Evolutionary conservation across 2,797 vertebrate species (phyloP).

Genomic region (Spondyliosoma cantharus): DNA sequence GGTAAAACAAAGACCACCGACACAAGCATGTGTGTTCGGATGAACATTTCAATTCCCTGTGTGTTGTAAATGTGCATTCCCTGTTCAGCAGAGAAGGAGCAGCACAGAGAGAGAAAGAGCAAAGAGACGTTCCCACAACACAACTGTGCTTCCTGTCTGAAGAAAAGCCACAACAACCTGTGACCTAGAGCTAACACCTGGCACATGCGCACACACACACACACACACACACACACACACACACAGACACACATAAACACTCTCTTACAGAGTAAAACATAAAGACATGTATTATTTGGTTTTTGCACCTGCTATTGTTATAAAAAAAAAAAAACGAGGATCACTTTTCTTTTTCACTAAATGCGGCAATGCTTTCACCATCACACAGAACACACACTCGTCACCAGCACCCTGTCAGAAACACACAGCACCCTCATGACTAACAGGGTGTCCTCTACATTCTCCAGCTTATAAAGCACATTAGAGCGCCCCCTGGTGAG

Average conservation of each 20-base stretch:
- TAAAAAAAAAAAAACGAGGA: background rate
- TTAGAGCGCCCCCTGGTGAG: conserved; percentile 65
- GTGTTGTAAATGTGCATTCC: conserved; percentile 26
- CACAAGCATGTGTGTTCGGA: conserved; percentile 10
- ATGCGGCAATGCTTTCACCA: background rate
- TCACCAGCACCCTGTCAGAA: background rate
- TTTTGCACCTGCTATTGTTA: conserved; percentile 51
- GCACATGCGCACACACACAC: conserved; percentile 21
- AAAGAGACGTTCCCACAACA: conserved; percentile 61
- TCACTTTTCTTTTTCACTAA: background rate
- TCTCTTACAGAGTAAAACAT: conserved; percentile 29
- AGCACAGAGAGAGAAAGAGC: conserved; percentile 9
- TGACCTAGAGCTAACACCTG: conserved; percentile 80
- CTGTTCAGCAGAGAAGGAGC: conserved; percentile 19
- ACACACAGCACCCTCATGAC: background rate
- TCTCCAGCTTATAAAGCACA: background rate
- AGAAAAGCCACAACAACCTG: conserved; percentile 73
- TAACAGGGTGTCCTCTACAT: background rate
- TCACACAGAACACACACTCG: conserved; percentile 14
- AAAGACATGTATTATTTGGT: conserved; percentile 2
- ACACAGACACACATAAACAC: conserved; percentile 29
- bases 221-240: conserved; percentile 24
- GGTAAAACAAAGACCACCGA: conserved; percentile 18
- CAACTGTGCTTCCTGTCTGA: conserved; percentile 72
- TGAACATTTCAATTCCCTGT: conserved; percentile 42